phyloP scores from a whole-genome alignment of 2,797 vertebrate species.

The Myotis daubentonii region DNA sequence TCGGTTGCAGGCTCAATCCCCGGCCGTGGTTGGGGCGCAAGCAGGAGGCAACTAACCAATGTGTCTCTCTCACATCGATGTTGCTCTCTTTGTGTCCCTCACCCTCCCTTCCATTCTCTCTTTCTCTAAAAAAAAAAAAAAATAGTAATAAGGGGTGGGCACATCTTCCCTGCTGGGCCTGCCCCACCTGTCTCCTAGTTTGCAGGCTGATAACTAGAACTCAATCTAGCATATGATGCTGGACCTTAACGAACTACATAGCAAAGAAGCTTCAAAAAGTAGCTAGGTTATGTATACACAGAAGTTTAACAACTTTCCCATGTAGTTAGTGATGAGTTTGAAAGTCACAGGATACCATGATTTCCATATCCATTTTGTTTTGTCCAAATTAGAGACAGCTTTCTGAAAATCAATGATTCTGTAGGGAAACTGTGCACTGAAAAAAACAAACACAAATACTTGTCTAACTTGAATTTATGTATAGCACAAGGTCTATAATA shows the following conservation, averaged over 20 bases:
- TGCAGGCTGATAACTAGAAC: not conserved
- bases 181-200: not conserved
- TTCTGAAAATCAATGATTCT: not conserved
- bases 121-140: too few species aligned
- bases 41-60: too few species aligned
- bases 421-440: not conserved
- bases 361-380: not conserved
- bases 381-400: not conserved
- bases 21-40: too few species aligned
- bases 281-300: not conserved
- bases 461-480: conserved; percentile 14
- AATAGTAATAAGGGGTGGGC: too few species aligned
- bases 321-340: not conserved
- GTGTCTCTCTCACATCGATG: too few species aligned
- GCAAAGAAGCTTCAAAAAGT: not conserved
- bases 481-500: not conserved
- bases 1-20: too few species aligned
- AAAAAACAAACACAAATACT: not conserved
- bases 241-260: not conserved
- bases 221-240: not conserved
- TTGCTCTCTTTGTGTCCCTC: too few species aligned
- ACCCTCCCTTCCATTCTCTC: too few species aligned
- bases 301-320: not conserved
- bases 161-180: not conserved
- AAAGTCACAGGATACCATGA: not conserved